Evolutionary conservation across 2,113 vertebrate species (phyloP).

Genomic region (Abramis brama): DNA sequence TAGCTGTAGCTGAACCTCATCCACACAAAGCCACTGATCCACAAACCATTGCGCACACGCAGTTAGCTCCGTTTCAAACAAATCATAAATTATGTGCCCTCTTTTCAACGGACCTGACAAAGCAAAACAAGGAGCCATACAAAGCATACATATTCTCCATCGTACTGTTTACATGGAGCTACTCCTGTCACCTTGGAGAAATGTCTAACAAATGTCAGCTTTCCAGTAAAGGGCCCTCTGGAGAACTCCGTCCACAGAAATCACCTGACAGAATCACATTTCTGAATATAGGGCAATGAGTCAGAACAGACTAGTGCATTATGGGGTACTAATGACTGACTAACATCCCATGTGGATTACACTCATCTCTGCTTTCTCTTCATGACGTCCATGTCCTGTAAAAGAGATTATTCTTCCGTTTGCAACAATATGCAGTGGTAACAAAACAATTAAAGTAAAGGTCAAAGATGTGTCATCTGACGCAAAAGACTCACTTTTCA

Average conservation of each 20-base stretch:
- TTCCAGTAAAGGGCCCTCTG: conserved; percentile 49
- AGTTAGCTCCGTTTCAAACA: conserved; percentile 38
- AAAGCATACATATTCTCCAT: conserved; percentile 40
- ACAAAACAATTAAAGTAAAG: neutral
- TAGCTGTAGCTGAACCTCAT: conserved; percentile 33
- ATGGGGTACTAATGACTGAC: conserved; percentile 43
- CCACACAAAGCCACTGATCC: conserved; percentile 32
- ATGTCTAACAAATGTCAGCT: conserved; percentile 49
- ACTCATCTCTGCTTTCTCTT: conserved; percentile 36
- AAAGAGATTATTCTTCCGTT: conserved; percentile 15
- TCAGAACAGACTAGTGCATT: conserved; percentile 33
- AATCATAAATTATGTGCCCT: conserved; percentile 30
- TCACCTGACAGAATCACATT: conserved; percentile 44
- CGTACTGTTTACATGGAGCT: conserved; percentile 42
- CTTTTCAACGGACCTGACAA: conserved; percentile 33
- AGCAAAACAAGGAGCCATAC: conserved; percentile 29
- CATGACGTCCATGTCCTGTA: neutral
- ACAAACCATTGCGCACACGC: conserved; percentile 17
- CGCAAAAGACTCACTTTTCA: neutral
- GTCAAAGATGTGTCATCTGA: conserved; percentile 6
- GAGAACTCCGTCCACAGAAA: conserved; percentile 27
- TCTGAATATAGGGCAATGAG: conserved; percentile 51
- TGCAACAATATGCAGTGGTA: neutral
- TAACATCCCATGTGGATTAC: conserved; percentile 39
- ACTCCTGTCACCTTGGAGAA: conserved; percentile 54